A percentile compares a stretch with the other conserved stretches of the same genome.
These are phyloP conservation scores for Heteronetta atricapilla DNA, from an alignment of 2,113 vertebrate species.

Conservation along the genomic window DNA sequence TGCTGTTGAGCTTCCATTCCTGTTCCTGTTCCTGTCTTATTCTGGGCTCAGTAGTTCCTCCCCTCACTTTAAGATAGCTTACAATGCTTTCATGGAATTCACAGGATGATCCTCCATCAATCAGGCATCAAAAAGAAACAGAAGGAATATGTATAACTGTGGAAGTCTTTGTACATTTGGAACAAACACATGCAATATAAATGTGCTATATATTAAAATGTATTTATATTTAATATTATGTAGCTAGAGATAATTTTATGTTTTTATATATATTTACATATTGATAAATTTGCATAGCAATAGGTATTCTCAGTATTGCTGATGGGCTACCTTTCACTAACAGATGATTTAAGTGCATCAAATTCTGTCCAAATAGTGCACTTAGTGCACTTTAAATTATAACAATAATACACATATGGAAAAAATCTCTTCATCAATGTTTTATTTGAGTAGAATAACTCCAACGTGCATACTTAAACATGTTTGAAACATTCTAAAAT, in stretches of 20 bases:
- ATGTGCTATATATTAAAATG: background rate
- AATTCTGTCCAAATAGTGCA: background rate
- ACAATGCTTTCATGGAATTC: background rate
- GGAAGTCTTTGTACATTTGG: background rate
- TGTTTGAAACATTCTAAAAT: background rate
- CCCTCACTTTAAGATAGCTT: background rate
- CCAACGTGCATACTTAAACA: background rate
- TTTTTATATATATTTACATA: background rate
- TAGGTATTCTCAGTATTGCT: background rate
- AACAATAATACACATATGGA: background rate
- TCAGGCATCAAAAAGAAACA: background rate
- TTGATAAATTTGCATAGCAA: fast-evolving
- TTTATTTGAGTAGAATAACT: background rate
- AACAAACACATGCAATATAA: background rate
- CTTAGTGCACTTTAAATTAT: background rate
- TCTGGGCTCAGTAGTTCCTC: background rate
- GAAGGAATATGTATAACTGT: background rate
- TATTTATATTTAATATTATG: background rate
- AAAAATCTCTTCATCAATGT: background rate
- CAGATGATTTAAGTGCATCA: background rate
- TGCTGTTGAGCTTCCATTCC: background rate
- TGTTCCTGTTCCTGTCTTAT: background rate
- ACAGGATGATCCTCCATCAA: background rate
- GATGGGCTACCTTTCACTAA: background rate
- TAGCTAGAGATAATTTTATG: background rate